These are phyloP conservation scores for Noctua janthe DNA, from an alignment of 2,888 invertebrate species.

Conservation along the genomic window DNA sequence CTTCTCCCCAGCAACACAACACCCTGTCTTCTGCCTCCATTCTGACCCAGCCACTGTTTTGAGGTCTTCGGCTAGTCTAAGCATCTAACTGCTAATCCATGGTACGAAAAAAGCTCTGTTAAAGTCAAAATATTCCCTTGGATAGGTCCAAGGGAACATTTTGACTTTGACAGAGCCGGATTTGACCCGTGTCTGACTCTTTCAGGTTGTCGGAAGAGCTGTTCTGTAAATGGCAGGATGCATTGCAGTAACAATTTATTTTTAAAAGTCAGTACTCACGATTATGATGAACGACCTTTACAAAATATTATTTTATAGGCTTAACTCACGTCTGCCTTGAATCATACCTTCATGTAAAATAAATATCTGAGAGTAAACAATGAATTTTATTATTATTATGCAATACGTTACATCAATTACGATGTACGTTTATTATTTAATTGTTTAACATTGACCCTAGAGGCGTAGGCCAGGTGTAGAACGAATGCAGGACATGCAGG, in stretches of 20 bases:
- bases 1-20: neutral
- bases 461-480: conserved; percentile 43
- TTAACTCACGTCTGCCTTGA: conserved; percentile 42
- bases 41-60: neutral
- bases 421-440: conserved; percentile 57
- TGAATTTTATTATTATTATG: conserved; percentile 53
- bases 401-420: conserved; percentile 64
- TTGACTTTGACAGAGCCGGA: no score
- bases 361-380: conserved; percentile 45
- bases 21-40: neutral
- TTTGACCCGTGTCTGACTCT: neutral
- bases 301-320: conserved; percentile 41
- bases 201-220: conserved; percentile 2
- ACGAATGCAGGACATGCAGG: conserved; percentile 27
- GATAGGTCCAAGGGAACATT: no score
- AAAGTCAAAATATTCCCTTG: neutral
- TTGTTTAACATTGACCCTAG: conserved; percentile 66
- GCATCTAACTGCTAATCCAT: neutral
- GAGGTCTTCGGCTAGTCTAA: neutral
- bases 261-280: conserved; percentile 16
- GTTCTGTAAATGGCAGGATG: conserved; percentile 20
- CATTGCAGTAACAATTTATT: neutral
- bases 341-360: conserved; percentile 25
- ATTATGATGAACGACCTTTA: conserved; percentile 31
- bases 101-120: neutral